These are phyloP conservation scores for Drosophila insularis DNA, from an alignment of 1,140 invertebrate genomes.

Conservation along the genomic window DNA sequence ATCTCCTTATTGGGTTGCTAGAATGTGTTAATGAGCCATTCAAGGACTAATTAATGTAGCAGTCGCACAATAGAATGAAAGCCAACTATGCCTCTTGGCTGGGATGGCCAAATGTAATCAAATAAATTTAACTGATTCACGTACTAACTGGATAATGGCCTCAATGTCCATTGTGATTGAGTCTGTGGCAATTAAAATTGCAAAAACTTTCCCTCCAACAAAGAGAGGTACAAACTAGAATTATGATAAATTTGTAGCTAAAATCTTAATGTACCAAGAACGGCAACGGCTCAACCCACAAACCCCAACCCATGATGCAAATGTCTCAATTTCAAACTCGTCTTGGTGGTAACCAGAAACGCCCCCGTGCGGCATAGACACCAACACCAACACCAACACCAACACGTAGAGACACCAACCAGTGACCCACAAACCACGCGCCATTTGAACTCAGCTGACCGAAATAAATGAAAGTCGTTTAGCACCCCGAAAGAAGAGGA, in stretches of 20 bases:
- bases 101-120: neutral
- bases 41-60: constrained; percentile 23
- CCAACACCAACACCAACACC: no score
- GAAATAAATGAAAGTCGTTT: constrained; percentile 67
- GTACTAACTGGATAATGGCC: neutral
- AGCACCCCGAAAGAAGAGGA: constrained; percentile 39
- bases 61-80: constrained; percentile 7
- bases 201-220: neutral
- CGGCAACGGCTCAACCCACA: constrained; percentile 39
- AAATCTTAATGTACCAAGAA: neutral
- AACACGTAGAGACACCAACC: neutral
- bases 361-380: neutral
- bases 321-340: constrained; percentile 58
- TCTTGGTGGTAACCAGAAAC: neutral
- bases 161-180: neutral
- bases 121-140: no score
- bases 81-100: neutral
- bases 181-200: constrained; percentile 1
- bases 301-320: constrained; percentile 29
- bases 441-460: constrained; percentile 71
- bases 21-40: constrained; percentile 71
- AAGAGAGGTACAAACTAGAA: neutral
- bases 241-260: neutral
- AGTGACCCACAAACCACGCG: constrained; percentile 72
- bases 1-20: constrained; percentile 58